Evolutionary conservation across 2,113 vertebrate species (phyloP).

Genomic region (Pterocles burchelli): DNA sequence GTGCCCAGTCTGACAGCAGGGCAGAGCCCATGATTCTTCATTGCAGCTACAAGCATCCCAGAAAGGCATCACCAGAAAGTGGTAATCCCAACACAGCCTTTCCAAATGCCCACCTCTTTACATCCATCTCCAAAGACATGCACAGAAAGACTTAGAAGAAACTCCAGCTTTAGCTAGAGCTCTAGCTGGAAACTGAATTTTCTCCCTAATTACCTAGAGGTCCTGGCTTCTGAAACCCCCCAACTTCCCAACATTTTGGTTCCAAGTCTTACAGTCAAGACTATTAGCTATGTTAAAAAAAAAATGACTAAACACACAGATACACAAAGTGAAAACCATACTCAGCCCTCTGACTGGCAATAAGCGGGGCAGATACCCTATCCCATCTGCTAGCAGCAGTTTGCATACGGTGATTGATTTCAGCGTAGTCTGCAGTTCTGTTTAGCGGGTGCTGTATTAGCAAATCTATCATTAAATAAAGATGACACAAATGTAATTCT

Average conservation of each 20-base stretch:
- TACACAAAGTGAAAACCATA: not conserved
- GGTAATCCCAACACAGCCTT: not conserved
- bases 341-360: not conserved
- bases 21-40: not conserved
- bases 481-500: constrained; percentile 47
- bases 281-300: not conserved
- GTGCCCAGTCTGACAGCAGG: not conserved
- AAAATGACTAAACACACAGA: not conserved
- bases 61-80: not conserved
- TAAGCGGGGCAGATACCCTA: not conserved
- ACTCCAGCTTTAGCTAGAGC: not conserved
- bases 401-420: not conserved
- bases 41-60: not conserved
- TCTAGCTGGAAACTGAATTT: not conserved
- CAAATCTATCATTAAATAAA: constrained; percentile 61
- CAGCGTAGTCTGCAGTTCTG: not conserved
- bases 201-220: not conserved
- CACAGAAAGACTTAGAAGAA: not conserved
- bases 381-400: not conserved
- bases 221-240: not conserved
- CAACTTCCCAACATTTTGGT: not conserved
- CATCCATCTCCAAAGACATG: not conserved
- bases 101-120: not conserved
- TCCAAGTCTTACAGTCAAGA: not conserved
- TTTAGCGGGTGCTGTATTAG: constrained; percentile 5